Base-by-base conservation (phyloP, 2,797 vertebrate species). In the Acanthopagrus latus region DNA sequence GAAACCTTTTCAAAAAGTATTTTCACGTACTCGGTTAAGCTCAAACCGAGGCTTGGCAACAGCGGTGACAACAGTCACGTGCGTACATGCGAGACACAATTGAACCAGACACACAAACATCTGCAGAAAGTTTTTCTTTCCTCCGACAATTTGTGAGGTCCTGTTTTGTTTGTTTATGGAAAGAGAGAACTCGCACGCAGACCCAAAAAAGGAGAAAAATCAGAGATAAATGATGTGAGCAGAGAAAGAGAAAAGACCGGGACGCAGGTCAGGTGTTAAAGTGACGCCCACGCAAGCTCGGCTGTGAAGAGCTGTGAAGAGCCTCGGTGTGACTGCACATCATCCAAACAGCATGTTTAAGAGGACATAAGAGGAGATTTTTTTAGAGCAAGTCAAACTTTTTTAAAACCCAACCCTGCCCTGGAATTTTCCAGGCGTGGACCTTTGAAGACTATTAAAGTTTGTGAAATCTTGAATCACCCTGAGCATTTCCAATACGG, bases 391-490 rank as follows among this genome's bases (percentile, higher is more conserved):
- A 68, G 0, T 43, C 9, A 71, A 76, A 51, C 4, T 33, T 52
- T 12, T 27, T 25, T 21, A 0, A 67, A 85, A 56, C 48, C 59
- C 51, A 86, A 50, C 74, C 73, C 63, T 77, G 64, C 5, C 25
- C 50, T 74, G 73, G 85, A 85, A 90, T 87, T 74, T 72, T 80
- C 46, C 68, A 74, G 78, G 54, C 76, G 5, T 73, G 66, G 51
- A 2, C 1, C 16, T 54, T 56, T 33, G 0, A n/a, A 55, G 13
- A n/a, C 70, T n/a, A 51, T 54, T 43, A 11, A 58, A 51, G 7
- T 78, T 55, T 65, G 12, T 44, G 14, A 74, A 81, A 74, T 48
- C 29, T 17, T 66, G 23, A 78, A 76, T 78, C n/a, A 21, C 44
- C 27, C 46, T 29, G n/a, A 83, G 74, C 25, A 55, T 82, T 83